These are phyloP conservation scores for Zaprionus obscuricornis DNA, from an alignment of 2,888 invertebrate species.

Conservation along the genomic window DNA sequence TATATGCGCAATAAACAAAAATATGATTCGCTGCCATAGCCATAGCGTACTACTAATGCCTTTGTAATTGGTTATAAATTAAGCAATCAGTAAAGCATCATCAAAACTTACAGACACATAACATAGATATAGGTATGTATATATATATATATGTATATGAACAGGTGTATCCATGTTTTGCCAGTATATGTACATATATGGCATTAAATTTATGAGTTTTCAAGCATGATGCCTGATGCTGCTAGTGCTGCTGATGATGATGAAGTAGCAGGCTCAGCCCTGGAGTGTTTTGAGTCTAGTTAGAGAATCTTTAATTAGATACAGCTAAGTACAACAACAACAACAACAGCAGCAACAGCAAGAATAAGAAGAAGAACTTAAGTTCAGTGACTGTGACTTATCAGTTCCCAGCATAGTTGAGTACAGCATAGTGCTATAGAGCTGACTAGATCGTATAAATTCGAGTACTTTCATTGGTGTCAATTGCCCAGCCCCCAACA, in stretches of 20 bases:
- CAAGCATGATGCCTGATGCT: no score
- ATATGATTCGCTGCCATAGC: conserved; percentile 44
- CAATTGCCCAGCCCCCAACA: conserved; percentile 50
- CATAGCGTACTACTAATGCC: conserved; percentile 63
- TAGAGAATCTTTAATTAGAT: conserved; percentile 39
- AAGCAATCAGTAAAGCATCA: conserved; percentile 63
- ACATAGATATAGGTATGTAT: no score
- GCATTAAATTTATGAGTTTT: conserved; percentile 4
- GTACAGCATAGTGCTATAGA: conserved; percentile 4
- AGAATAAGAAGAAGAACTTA: no score
- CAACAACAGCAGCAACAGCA: no score
- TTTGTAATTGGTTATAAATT: conserved; percentile 76
- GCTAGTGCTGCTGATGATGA: no score
- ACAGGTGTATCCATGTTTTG: no score
- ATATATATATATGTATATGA: no score
- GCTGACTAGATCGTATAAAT: not conserved
- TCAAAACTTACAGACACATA: conserved; percentile 24
- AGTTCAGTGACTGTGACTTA: conserved; percentile 51
- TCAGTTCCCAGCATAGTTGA: conserved; percentile 10
- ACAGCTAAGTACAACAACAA: conserved; percentile 2
- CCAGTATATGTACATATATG: no score
- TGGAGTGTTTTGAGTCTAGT: no score
- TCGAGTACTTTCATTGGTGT: conserved; percentile 58
- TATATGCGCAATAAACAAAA: conserved; percentile 70
- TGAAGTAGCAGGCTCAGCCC: conserved; percentile 3